phyloP scores from a whole-genome alignment of 1,140 invertebrate genomes.

The Orchesella cincta region DNA sequence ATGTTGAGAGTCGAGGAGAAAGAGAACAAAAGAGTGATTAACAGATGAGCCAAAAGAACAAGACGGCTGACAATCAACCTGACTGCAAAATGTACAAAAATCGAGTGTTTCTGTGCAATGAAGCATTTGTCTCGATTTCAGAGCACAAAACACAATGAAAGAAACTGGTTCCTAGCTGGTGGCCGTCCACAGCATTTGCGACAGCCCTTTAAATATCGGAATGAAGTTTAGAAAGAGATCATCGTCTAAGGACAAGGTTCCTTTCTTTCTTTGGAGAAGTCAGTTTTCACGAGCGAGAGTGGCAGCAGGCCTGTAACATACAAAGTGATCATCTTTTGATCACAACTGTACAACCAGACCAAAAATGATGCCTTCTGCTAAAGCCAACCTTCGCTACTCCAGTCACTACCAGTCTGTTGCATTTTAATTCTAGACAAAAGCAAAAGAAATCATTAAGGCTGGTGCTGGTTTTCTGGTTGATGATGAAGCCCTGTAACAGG shows the following conservation, averaged over 20 bases:
- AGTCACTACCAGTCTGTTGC: constrained; percentile 8
- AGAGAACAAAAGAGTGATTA: not conserved
- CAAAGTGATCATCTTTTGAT: not conserved
- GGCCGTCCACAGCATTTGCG: not conserved
- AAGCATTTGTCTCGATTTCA: not conserved
- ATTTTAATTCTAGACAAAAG: not conserved
- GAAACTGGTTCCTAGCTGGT: not conserved
- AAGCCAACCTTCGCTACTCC: not conserved
- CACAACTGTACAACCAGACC: not conserved
- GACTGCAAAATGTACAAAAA: not conserved
- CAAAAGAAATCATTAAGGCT: constrained; percentile 1
- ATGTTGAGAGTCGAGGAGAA: not conserved
- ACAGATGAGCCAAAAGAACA: not conserved
- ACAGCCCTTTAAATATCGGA: constrained; percentile 11
- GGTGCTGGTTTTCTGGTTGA: not conserved
- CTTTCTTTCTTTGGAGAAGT: constrained; percentile 5
- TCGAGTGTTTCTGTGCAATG: not conserved
- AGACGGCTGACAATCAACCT: not conserved
- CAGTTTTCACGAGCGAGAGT: not conserved
- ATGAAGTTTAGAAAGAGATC: not conserved
- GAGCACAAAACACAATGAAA: not conserved
- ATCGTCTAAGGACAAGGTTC: constrained; percentile 19
- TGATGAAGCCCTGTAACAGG: constrained; percentile 20
- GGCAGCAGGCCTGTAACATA: not conserved
- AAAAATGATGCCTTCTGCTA: not conserved